Evolutionary conservation across 2,888 invertebrate genomes (phyloP).

Genomic region (Aproaerema taeniolella): DNA sequence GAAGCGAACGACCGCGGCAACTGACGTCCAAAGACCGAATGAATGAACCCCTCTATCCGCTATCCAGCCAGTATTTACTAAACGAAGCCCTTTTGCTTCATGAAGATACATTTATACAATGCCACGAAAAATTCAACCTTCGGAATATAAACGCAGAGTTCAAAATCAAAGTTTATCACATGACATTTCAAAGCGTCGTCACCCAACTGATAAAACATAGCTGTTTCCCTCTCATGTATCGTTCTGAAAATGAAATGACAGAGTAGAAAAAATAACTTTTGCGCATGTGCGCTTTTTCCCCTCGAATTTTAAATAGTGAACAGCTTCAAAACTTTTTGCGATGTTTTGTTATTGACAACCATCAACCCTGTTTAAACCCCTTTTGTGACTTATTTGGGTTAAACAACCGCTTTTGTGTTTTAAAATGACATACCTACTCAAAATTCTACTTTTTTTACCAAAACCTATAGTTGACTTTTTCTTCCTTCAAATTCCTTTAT

Average conservation of each 20-base stretch:
- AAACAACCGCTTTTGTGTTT: no score
- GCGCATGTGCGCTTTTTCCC: conserved; percentile 53
- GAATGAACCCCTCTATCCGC: conserved; percentile 18
- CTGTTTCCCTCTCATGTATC: conserved; percentile 32
- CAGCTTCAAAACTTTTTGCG: conserved; percentile 46
- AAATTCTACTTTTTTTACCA: no score
- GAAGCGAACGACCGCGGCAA: conserved; percentile 26
- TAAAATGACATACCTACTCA: no score
- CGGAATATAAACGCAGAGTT: no score
- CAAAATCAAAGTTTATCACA: no score
- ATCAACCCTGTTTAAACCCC: no score
- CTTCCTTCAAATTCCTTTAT: no score
- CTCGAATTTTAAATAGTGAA: conserved; percentile 24
- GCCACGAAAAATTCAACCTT: no score
- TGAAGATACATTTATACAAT: no score
- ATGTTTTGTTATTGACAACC: conserved; percentile 33
- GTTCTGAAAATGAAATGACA: neutral
- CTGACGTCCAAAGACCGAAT: conserved; percentile 44
- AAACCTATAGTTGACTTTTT: no score
- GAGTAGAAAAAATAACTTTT: conserved; percentile 28
- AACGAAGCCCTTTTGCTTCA: conserved; percentile 45
- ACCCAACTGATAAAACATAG: conserved; percentile 32
- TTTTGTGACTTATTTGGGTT: no score
- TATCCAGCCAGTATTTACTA: conserved; percentile 32
- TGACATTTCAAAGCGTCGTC: neutral